Base-by-base conservation (phyloP, 1,140 invertebrate genomes). In the Platyscapa corneri region DNA sequence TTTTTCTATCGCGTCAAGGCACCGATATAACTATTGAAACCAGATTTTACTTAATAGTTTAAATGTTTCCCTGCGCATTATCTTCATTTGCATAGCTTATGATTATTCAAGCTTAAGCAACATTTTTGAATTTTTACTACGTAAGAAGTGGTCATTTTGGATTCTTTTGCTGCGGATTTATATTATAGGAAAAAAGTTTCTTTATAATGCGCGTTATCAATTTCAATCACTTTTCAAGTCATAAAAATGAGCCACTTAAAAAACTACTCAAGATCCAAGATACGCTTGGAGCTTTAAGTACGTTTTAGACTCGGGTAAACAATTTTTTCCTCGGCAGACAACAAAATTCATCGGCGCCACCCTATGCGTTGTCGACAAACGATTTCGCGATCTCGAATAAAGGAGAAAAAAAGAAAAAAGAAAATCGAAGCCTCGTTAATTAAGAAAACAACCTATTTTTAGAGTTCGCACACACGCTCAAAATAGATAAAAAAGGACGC, bases 401-500 rank as follows among this genome's bases (percentile, higher is more conserved):
- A 46, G n/a, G n/a, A n/a, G n/a, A 32, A 76, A 53, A 76, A 12
- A 76, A 30, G 53, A 53, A 5, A 23, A 20, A 20, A 53, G 20
- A 64, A 64, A 56, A 56, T 78, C 32, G n/a, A 78, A 39, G 27
- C 8, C 18, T 18, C 10, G 60, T 78, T 34, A 64, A 78, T 78
- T 78, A 60, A 60, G 30, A 78, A 64, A 34, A 64, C 56, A 77
- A 77, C 46, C 30, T 23, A 5, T 56, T 77, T 77, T 53, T 77
- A 32, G 12, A 3, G 8, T 56, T 56, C 32, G 42, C 30, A 34
- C 10, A 32, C 3, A 32, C 27, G n/a, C 27, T 16, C 1, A 32
- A 32, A 34, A n/a, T 14, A 65, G 30, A 72, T 5, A 49, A 46
- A 64, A 81, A 23, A 46, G 7, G 27, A 34, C 14, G 0, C 20